Percentiles rank a stretch among this genome's conserved stretches.
Evolutionary conservation across 2,888 invertebrate species (phyloP).

Genomic region (Catocala fraxini): DNA sequence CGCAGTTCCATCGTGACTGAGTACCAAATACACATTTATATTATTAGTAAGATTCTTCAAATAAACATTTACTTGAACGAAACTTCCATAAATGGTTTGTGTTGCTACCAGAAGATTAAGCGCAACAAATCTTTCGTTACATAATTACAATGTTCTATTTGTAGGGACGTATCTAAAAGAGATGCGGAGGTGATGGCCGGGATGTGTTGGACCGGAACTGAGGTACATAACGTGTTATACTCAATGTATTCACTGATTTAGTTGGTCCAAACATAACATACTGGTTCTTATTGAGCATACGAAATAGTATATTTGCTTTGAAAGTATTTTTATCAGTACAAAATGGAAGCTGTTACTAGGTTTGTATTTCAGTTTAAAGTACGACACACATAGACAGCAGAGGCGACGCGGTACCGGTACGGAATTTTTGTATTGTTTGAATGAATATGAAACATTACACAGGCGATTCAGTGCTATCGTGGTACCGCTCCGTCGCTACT

Average conservation of each 20-base stretch:
- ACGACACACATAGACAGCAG: too few species aligned
- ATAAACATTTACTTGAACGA: background rate
- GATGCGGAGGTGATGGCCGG: slow-evolving; percentile 75
- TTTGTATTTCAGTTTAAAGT: too few species aligned
- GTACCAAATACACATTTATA: too few species aligned
- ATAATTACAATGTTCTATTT: slow-evolving; percentile 38
- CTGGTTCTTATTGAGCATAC: background rate
- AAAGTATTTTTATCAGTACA: too few species aligned
- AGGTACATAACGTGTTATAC: slow-evolving; percentile 56
- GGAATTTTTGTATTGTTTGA: too few species aligned
- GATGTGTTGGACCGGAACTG: slow-evolving; percentile 64
- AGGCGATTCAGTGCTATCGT: too few species aligned
- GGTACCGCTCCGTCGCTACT: too few species aligned
- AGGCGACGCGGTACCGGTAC: too few species aligned
- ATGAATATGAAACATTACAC: too few species aligned
- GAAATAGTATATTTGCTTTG: too few species aligned
- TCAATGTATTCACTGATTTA: slow-evolving; percentile 11
- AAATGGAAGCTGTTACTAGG: too few species aligned
- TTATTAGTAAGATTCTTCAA: background rate
- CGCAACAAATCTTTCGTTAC: slow-evolving; percentile 23
- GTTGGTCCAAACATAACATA: slow-evolving; percentile 70
- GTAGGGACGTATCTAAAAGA: slow-evolving; percentile 66
- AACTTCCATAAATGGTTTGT: background rate
- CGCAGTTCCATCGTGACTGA: too few species aligned
- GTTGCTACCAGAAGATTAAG: background rate